Evolutionary conservation across 2,888 invertebrate genomes (phyloP).

Genomic region (Sminthurides aquaticus): DNA sequence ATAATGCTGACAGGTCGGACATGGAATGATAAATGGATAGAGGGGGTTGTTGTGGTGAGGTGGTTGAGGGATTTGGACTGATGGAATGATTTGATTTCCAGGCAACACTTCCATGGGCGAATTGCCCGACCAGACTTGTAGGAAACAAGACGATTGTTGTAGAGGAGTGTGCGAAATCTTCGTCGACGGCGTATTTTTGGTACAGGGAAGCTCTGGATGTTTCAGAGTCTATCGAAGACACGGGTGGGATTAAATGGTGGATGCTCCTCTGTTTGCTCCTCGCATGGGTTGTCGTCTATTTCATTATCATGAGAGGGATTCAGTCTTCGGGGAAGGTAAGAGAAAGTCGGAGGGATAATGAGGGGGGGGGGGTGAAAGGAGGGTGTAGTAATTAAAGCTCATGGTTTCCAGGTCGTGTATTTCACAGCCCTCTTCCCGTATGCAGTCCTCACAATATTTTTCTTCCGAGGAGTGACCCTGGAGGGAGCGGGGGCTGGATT

Average conservation of each 20-base stretch:
- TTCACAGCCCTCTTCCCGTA: slow-evolving; percentile 94
- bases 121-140: slow-evolving; percentile 57
- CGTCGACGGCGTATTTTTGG: slow-evolving; percentile 88
- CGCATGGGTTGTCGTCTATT: slow-evolving; percentile 85
- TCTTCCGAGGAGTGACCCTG: slow-evolving; percentile 78
- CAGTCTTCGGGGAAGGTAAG: slow-evolving; percentile 88
- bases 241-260: slow-evolving; percentile 84
- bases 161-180: slow-evolving; percentile 71
- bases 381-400: too few relatives aligned
- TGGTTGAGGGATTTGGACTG: too few relatives aligned
- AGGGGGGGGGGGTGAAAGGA: too few relatives aligned
- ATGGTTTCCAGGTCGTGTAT: slow-evolving; percentile 75
- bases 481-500: slow-evolving; percentile 79
- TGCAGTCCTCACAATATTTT: slow-evolving; percentile 86
- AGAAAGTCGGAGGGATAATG: neutral
- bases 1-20: too few relatives aligned
- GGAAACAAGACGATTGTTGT: slow-evolving; percentile 55
- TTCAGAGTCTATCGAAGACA: slow-evolving; percentile 73
- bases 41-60: too few relatives aligned
- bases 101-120: slow-evolving; percentile 76
- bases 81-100: slow-evolving; percentile 49
- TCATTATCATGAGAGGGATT: slow-evolving; percentile 93
- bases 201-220: slow-evolving; percentile 82
- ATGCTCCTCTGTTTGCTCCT: slow-evolving; percentile 78
- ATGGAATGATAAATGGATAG: too few relatives aligned